These are phyloP conservation scores for Aphrocallistes beatrix DNA, from an alignment of 37 sponge, comb jelly and placozoan species.

Conservation along the genomic window DNA sequence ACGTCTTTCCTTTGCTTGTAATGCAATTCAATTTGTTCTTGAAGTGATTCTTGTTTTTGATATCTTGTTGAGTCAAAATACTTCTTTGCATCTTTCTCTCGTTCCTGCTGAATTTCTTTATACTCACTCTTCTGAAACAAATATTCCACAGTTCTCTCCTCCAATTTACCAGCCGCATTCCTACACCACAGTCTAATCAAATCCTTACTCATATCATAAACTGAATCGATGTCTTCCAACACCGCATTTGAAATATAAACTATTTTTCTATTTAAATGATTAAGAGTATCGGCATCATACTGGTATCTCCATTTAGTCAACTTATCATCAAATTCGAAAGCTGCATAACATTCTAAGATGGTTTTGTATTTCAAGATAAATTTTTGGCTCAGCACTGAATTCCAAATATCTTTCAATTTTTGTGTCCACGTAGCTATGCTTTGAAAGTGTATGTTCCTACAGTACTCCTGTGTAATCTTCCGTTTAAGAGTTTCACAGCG, in stretches of 20 bases:
- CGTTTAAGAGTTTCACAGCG: not conserved
- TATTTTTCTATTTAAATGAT: not conserved
- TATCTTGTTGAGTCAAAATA: not conserved
- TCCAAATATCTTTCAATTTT: not conserved
- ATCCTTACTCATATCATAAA: not conserved
- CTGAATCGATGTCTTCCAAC: not conserved
- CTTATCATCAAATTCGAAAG: not conserved
- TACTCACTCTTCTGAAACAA: not conserved
- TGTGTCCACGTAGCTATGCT: not conserved
- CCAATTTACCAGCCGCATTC: not conserved
- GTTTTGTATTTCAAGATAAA: constrained; percentile 18
- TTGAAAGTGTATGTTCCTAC: not conserved
- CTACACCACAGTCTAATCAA: not conserved
- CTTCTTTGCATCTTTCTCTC: not conserved
- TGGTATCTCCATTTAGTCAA: constrained; percentile 24
- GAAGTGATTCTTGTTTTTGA: not conserved
- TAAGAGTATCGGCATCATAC: not conserved
- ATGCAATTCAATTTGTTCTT: not conserved
- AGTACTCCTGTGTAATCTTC: not conserved
- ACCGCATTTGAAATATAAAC: not conserved
- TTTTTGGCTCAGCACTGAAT: constrained; percentile 7
- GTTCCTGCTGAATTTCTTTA: not conserved
- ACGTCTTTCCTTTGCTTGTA: not conserved
- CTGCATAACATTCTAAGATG: not conserved
- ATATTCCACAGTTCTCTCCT: not conserved